These are phyloP conservation scores for Aphelocoma californica DNA, from an alignment of 2,797 vertebrate species.

Conservation along the genomic window DNA sequence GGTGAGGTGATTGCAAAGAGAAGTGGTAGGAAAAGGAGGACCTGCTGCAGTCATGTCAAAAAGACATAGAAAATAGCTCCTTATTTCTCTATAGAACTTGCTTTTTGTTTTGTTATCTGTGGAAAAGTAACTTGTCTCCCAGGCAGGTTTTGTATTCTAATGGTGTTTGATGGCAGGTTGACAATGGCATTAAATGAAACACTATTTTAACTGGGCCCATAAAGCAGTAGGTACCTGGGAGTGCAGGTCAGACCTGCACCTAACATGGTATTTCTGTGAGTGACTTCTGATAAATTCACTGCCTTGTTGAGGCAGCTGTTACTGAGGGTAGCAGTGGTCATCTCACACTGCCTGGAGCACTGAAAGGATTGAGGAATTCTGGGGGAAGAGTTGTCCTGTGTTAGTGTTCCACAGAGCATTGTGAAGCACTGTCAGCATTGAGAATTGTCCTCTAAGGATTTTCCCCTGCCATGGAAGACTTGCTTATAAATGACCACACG, in stretches of 20 bases:
- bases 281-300: background rate
- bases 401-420: background rate
- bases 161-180: background rate
- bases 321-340: background rate
- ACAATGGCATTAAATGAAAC: background rate
- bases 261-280: background rate
- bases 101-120: background rate
- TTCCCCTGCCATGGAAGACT: background rate
- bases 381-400: background rate
- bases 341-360: background rate
- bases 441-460: background rate
- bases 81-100: background rate
- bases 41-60: background rate
- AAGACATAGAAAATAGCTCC: background rate
- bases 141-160: background rate
- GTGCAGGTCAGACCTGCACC: background rate
- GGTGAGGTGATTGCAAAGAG: background rate
- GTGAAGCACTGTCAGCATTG: background rate
- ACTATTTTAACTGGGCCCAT: background rate
- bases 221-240: background rate
- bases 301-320: background rate
- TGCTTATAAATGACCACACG: background rate
- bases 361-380: background rate
- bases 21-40: background rate
- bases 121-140: background rate